A percentile compares a stretch with the other conserved stretches of the same genome.
phyloP scores from a whole-genome alignment of 2,797 vertebrate species.

The Peromyscus nudipes region DNA sequence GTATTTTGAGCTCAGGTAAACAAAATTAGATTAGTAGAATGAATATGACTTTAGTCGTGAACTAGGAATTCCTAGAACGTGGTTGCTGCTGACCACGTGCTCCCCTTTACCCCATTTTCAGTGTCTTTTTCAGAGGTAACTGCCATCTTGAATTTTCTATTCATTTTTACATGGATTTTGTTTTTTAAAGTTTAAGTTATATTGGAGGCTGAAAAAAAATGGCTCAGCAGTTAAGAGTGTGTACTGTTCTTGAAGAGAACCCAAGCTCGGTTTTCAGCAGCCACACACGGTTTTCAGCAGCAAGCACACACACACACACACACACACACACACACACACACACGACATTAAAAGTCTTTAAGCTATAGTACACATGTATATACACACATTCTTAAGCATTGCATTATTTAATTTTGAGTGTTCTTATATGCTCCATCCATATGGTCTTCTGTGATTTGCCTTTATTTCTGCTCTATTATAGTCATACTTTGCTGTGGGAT shows the following conservation, averaged over 20 bases:
- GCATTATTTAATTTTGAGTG: neutral
- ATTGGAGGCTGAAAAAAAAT: neutral
- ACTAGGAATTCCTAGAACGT: conserved; percentile 14
- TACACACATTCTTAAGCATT: neutral
- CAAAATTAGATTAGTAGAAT: conserved; percentile 51
- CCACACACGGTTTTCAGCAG: neutral
- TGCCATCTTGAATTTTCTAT: neutral
- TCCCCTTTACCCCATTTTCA: neutral
- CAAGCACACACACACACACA: neutral
- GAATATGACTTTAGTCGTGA: conserved; percentile 13
- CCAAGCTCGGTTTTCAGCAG: neutral
- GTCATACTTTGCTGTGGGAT: no score
- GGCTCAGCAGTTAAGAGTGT: neutral
- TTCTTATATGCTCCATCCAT: neutral
- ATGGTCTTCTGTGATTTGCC: neutral
- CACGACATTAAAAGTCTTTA: neutral
- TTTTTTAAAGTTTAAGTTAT: conserved; percentile 5
- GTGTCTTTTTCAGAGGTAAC: neutral
- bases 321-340: neutral
- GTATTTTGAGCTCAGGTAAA: conserved; percentile 57
- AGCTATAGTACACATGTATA: neutral
- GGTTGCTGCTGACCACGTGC: neutral
- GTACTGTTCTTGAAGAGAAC: neutral
- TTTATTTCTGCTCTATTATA: neutral
- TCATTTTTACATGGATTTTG: neutral